Evolutionary conservation across 2,888 invertebrate species (phyloP).

Genomic region (Timema cristinae): DNA sequence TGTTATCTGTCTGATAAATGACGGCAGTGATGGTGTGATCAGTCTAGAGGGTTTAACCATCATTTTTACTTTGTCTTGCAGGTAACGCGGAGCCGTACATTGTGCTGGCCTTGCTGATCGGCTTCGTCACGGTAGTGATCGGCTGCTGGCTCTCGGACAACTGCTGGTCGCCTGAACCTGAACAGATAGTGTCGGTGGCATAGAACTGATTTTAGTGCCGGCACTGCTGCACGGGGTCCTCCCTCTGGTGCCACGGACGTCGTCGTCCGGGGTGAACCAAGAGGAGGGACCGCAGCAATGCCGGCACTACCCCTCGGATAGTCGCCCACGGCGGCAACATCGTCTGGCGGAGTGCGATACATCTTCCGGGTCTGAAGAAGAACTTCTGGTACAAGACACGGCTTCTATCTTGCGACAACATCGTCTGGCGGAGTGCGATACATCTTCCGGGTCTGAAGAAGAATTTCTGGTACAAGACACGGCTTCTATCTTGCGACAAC

Average conservation of each 20-base stretch:
- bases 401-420: no score
- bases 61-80: conserved; percentile 38
- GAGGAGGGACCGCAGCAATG: conserved; percentile 11
- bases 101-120: conserved; percentile 66
- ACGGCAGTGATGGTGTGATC: no score
- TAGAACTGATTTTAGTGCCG: conserved; percentile 44
- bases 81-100: conserved; percentile 74
- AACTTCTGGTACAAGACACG: no score
- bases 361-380: no score
- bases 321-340: not conserved
- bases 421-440: no score
- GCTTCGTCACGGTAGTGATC: conserved; percentile 67
- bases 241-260: conserved; percentile 2
- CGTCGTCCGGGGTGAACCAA: not conserved
- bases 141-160: conserved; percentile 75
- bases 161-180: conserved; percentile 73
- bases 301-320: conserved; percentile 12
- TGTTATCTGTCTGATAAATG: no score
- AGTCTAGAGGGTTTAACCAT: no score
- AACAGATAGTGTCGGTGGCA: conserved; percentile 61
- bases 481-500: no score
- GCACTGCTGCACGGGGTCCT: not conserved
- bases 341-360: no score
- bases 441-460: no score
- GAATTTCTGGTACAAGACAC: no score